Evolutionary conservation across 2,888 invertebrate genomes (phyloP), one percentile per base, ranked within the genome.

Genomic region (Nowickia ferox): DNA sequence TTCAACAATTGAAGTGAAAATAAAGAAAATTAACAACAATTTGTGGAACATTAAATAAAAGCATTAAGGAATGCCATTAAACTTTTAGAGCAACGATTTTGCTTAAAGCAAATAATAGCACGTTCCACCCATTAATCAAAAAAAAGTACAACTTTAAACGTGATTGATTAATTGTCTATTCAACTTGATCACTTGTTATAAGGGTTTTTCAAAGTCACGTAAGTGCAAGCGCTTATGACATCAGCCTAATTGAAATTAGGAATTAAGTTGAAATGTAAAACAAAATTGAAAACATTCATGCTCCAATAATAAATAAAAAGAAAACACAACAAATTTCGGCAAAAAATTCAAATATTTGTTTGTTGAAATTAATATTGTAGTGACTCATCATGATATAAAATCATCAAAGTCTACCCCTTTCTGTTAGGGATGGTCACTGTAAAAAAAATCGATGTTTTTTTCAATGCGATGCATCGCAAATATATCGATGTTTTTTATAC

Each of bases 111-210:
- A 61, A 61, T 42, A 42, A 17, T 61, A 42, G 1, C 40, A 42
- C 61, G 61, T 61, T 42, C 61, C 61, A 61, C 1, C 13, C 42
- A 61, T 61, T 61, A 17, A 42, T 61, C 42, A n/a, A 42, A 61
- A 61, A 42, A 42, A 42, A n/a, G 10, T 61, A 38, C 38, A 66
- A 38, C 10, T 38, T 66, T 38, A 38, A 15, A 66, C 38, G 38
- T 66, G 66, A 66, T 48, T 51, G 66, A 66, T 66, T 61, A 17
- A 61, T 42, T 61, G 38, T 42, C 17, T 30, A 57, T 2, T 15
- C 40, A 40, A 17, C 5, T 19, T 61, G 11, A 61, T 61, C 17
- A 61, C 1, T 9, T 10, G 40, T 61, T 61, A 42, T 17, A 17
- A 11, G 61, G 6, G 40, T 15, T 61, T 9, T 17, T 4, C 10